These are phyloP conservation scores for Euplagia quadripunctaria DNA, from an alignment of 2,888 invertebrate genomes.

Conservation along the genomic window DNA sequence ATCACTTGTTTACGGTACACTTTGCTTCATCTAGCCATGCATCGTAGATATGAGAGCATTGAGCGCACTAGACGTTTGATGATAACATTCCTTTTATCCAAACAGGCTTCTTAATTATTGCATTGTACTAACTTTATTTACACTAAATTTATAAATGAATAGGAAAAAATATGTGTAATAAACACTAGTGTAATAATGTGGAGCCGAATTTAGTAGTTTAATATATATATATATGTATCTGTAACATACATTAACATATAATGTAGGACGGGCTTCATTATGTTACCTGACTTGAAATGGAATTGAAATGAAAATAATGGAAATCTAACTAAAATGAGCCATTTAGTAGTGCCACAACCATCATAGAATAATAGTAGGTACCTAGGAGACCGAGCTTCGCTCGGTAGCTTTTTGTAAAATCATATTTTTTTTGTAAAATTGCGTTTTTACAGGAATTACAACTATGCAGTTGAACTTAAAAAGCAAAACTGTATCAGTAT, in stretches of 20 bases:
- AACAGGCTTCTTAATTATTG: neutral
- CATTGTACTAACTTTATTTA: too few relatives aligned
- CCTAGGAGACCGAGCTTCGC: too few relatives aligned
- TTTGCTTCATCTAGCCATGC: conserved; percentile 5
- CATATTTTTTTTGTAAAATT: too few relatives aligned
- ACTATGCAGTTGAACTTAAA: too few relatives aligned
- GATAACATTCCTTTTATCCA: neutral
- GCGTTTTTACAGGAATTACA: too few relatives aligned
- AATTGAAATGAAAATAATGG: too few relatives aligned
- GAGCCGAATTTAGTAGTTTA: neutral
- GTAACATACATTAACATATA: neutral
- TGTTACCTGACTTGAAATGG: neutral
- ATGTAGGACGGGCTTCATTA: neutral
- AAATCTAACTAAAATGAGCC: neutral
- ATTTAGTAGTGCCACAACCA: neutral
- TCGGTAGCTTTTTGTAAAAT: too few relatives aligned
- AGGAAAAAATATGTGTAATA: neutral
- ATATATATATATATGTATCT: neutral
- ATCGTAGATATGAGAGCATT: conserved; percentile 13
- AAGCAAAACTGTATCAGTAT: too few relatives aligned
- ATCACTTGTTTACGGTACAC: conserved; percentile 24
- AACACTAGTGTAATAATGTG: neutral
- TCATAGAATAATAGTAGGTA: neutral
- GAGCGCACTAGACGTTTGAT: neutral
- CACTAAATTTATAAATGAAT: neutral